phyloP scores from a whole-genome alignment of 1,140 invertebrate species.

The Macrosteles quadrilineatus region DNA sequence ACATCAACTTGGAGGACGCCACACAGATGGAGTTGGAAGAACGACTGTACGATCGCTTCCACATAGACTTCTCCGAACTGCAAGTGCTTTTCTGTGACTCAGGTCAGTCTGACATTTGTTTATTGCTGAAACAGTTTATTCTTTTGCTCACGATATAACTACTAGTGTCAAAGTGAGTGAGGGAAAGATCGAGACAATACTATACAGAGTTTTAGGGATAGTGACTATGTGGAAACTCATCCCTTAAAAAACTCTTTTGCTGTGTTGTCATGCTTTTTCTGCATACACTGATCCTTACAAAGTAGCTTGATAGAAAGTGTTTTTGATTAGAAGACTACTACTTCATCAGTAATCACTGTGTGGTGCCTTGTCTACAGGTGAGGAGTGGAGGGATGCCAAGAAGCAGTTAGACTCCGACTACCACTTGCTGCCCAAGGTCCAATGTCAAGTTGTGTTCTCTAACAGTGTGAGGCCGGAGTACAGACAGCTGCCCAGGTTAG shows the following conservation, averaged over 20 bases:
- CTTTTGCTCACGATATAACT: too few relatives aligned
- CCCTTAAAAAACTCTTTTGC: too few relatives aligned
- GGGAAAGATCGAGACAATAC: too few relatives aligned
- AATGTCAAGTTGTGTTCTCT: constrained; percentile 67
- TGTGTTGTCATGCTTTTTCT: too few relatives aligned
- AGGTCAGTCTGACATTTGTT: constrained; percentile 40
- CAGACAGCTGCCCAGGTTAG: constrained; percentile 66
- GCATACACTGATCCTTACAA: too few relatives aligned
- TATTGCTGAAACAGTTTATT: too few relatives aligned
- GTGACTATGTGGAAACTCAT: too few relatives aligned
- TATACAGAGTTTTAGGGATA: too few relatives aligned
- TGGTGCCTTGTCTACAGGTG: constrained; percentile 53
- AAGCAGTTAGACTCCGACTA: constrained; percentile 71
- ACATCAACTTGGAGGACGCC: constrained; percentile 68
- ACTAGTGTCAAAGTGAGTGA: too few relatives aligned
- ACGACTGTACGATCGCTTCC: constrained; percentile 75
- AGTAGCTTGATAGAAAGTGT: too few relatives aligned
- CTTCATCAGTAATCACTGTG: too few relatives aligned
- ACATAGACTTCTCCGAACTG: constrained; percentile 67
- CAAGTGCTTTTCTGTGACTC: constrained; percentile 65
- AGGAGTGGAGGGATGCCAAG: constrained; percentile 73
- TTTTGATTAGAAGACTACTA: too few relatives aligned
- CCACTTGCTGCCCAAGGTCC: constrained; percentile 75
- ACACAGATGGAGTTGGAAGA: constrained; percentile 84
- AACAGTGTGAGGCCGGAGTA: constrained; percentile 78